Base-by-base conservation (phyloP, 2,888 invertebrate genomes). In the Carabus problematicus region DNA sequence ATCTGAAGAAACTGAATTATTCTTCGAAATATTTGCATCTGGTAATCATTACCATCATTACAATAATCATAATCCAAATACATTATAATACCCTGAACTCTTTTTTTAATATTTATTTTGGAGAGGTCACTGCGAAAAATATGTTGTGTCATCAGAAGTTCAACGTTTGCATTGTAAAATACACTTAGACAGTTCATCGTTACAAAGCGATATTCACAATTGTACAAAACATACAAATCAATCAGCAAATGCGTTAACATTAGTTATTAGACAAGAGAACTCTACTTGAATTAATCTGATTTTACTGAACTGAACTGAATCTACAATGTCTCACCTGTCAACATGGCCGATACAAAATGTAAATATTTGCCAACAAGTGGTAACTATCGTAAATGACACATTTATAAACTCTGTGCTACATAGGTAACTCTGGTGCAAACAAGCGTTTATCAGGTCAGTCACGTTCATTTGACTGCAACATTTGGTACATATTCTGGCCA, bases 361-460 rank as follows among this genome's bases (percentile, higher is more conserved):
- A 67, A 67, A 67, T 67, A 67, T 67, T 59, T 67, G 67, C 60
- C 49, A 67, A 67, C 54, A 67, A 67, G 54, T 67, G 60, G 67
- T 52, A 67, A 67, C 58, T 67, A 60, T 56, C 59, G 59, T 67
- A 59, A 67, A 67, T 42, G 52, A 67, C 49, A 60, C 60, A 59
- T 67, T 49, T 60, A 60, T 59, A 60, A 67, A 67, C 60, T 67
- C 67, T 67, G 67, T 67, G 67, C 67, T 67, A 60, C 41, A 60
- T 60, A 67, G 60, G 14, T 49, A 52, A 52, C 60, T 67, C 67
- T 67, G 59, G 67, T 67, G 67, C 67, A 67, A 67, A 67, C 42
- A 67, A 67, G 60, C 60, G 60, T 59, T 58, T 59, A 52, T 47
- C 59, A 60, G 60, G 60, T 60, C 52, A 52, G 52, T 52, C 52